Percentiles rank a stretch among this genome's conserved stretches.
These are phyloP conservation scores for Drosophila anomelani DNA, from an alignment of 2,888 invertebrate species.

Conservation along the genomic window DNA sequence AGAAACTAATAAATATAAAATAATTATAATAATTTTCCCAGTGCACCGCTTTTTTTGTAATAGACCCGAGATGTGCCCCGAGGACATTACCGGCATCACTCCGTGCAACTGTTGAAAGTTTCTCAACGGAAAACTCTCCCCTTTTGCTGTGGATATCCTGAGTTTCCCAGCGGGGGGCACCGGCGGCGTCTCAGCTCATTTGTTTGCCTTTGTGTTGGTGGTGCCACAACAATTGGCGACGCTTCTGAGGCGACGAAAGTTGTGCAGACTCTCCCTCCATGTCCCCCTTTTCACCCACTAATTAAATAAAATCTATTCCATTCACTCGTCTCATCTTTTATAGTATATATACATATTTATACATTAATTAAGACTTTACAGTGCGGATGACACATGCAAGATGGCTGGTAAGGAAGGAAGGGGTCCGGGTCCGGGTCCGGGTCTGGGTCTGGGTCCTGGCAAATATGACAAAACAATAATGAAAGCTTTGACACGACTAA, in stretches of 20 bases:
- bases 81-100: constrained; percentile 40
- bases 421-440: background rate
- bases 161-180: constrained; percentile 61
- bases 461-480: constrained; percentile 81
- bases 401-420: constrained; percentile 4
- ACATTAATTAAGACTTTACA: constrained; percentile 77
- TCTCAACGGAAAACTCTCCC: constrained; percentile 29
- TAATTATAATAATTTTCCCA: background rate
- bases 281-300: constrained; percentile 50
- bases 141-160: constrained; percentile 23
- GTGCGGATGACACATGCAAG: constrained; percentile 69
- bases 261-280: constrained; percentile 40
- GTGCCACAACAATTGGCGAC: constrained; percentile 77
- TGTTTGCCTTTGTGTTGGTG: constrained; percentile 50
- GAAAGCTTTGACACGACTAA: constrained; percentile 81
- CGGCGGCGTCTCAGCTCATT: constrained; percentile 31
- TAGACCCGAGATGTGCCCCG: constrained; percentile 35
- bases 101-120: constrained; percentile 43
- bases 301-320: constrained; percentile 78
- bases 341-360: constrained; percentile 72
- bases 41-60: constrained; percentile 17
- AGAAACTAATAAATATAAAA: background rate
- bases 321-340: constrained; percentile 48
- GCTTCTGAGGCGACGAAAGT: constrained; percentile 70
- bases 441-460: constrained; percentile 37